A percentile compares a stretch with the other conserved stretches of the same genome.
Conservation (phyloP, 2,113 vertebrate genomes). For the Phodopus roborovskii region DNA sequence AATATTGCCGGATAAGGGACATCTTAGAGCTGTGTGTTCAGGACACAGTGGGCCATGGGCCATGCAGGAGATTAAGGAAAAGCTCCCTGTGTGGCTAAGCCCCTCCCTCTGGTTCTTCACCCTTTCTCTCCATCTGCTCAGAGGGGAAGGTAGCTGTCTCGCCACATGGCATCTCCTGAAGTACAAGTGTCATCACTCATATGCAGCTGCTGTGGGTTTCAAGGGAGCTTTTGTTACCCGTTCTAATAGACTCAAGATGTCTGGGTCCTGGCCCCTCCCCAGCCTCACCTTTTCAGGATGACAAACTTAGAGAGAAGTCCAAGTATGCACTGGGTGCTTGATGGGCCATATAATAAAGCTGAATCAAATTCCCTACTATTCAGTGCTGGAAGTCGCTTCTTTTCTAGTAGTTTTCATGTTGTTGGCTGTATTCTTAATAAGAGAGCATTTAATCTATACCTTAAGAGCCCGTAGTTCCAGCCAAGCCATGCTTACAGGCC, state of each 20-base stretch:
- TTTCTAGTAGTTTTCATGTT: neutral
- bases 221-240: constrained; percentile 61
- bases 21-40: neutral
- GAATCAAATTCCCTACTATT: neutral
- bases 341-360: neutral
- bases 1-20: neutral
- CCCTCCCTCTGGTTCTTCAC: neutral
- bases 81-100: neutral
- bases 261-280: constrained; percentile 11
- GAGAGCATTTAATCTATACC: neutral
- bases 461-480: constrained; percentile 24
- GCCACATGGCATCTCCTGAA: constrained; percentile 50
- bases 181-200: neutral
- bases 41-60: neutral
- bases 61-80: neutral
- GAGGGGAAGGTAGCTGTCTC: constrained; percentile 54
- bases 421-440: constrained; percentile 17
- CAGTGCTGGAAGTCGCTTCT: neutral
- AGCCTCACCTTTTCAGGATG: neutral
- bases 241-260: constrained; percentile 49
- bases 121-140: neutral
- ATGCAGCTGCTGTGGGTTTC: constrained; percentile 64
- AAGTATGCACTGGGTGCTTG: neutral
- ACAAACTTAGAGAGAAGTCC: neutral
- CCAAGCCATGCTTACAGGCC: neutral